Conservation (phyloP, 1,140 invertebrate species). For the Harpegnathos saltator region DNA sequence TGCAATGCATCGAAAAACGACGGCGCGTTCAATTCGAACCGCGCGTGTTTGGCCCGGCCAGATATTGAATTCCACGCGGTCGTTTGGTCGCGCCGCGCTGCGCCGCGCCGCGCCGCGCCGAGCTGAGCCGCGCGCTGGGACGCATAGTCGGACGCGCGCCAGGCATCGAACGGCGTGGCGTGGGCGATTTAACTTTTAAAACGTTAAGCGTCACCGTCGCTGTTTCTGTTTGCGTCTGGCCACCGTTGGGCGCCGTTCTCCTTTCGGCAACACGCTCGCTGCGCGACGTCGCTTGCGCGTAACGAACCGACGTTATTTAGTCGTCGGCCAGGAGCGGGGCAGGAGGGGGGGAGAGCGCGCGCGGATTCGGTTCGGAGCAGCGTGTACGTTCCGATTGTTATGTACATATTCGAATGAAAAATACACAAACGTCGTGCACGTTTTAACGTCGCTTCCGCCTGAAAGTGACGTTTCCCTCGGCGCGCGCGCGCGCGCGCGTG, state of each 20-base stretch:
- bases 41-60: slow-evolving; percentile 61
- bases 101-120: not conserved
- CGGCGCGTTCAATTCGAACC: slow-evolving; percentile 63
- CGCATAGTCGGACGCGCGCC: not conserved
- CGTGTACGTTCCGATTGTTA: slow-evolving; percentile 51
- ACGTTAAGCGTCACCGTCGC: slow-evolving; percentile 59
- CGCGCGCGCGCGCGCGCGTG: not conserved
- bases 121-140: not conserved
- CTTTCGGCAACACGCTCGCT: slow-evolving; percentile 34
- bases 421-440: slow-evolving; percentile 34
- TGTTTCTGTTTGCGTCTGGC: slow-evolving; percentile 32
- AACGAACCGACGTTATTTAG: slow-evolving; percentile 64
- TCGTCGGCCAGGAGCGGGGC: too few species aligned
- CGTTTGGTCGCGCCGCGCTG: slow-evolving; percentile 43
- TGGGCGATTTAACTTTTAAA: slow-evolving; percentile 72
- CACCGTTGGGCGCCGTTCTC: slow-evolving; percentile 30
- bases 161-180: not conserved
- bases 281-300: slow-evolving; percentile 24
- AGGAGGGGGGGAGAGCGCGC: not conserved
- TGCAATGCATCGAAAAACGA: slow-evolving; percentile 74
- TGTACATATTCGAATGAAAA: slow-evolving; percentile 59
- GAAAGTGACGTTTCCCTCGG: slow-evolving; percentile 43
- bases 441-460: slow-evolving; percentile 40
- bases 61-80: slow-evolving; percentile 70
- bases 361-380: not conserved